These are phyloP conservation scores for Arctia plantaginis DNA, from an alignment of 2,888 invertebrate species.

Conservation along the genomic window DNA sequence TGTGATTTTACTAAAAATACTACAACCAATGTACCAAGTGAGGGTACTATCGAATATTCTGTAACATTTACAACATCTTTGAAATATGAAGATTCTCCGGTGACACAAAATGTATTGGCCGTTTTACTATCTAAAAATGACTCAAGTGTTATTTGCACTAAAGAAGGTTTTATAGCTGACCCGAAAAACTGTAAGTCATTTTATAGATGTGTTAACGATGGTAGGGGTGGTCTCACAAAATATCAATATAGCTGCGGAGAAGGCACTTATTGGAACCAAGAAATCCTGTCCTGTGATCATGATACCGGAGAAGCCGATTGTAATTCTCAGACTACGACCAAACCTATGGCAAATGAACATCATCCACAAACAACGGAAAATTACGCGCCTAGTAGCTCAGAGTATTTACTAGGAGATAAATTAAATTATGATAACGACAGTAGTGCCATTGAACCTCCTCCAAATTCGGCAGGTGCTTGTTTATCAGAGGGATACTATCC, in stretches of 20 bases:
- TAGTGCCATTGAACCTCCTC: constrained; percentile 39
- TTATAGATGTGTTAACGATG: constrained; percentile 90
- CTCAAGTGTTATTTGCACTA: constrained; percentile 22
- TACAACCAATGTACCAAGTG: constrained; percentile 20
- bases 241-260: constrained; percentile 91
- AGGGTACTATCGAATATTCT: constrained; percentile 18
- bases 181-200: constrained; percentile 90
- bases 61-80: constrained; percentile 13
- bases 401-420: constrained; percentile 32
- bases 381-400: constrained; percentile 33
- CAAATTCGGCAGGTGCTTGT: constrained; percentile 59
- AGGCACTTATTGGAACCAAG: constrained; percentile 92
- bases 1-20: constrained; percentile 43
- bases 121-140: constrained; percentile 17
- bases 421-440: constrained; percentile 55
- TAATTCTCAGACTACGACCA: constrained; percentile 53
- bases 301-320: constrained; percentile 62
- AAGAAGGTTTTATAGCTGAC: constrained; percentile 87
- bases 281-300: constrained; percentile 88
- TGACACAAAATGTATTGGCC: constrained; percentile 12
- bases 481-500: constrained; percentile 80
- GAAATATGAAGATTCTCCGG: constrained; percentile 10
- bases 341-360: constrained; percentile 36
- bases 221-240: constrained; percentile 86
- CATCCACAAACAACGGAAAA: constrained; percentile 47